Evolutionary conservation across 2,888 invertebrate species (phyloP), one percentile per base, ranked within the genome.

Genomic region (Timema podura): DNA sequence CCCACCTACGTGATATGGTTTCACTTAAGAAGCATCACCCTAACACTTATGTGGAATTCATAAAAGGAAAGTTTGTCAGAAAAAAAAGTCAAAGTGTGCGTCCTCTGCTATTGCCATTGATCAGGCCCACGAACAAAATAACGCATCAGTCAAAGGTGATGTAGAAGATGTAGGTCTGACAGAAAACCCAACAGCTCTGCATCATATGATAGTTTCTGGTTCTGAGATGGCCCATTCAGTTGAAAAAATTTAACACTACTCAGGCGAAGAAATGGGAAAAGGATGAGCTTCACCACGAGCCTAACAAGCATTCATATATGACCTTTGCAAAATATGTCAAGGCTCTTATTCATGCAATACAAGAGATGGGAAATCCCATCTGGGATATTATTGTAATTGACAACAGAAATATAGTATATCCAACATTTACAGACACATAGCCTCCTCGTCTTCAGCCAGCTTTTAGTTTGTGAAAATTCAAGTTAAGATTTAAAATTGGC

Each of bases 61-160:
- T 64, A 2, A 45, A 6, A 64, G 65, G 65, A 5, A 5, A 64
- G 13, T 64, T 64, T 0, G 65, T 64, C 30, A 11, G 47, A 44
- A 10, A n/a, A 65, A 47, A 65, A 65, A 47, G 65, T 6, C 46
- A 3, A 45, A 47, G 30, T 5, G 57, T 47, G 48, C 6, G 13
- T 65, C 47, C 13, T 47, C 65, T 11, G 65, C 48, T 15, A 48
- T 65, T 16, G 46, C 16, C 16, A 65, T 47, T 65, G 65, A 65
- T 65, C n/a, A 65, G 16, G 48, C 65, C 1, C 47, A 65, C 15
- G 3, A 65, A 48, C 65, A 65, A 65, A 65, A n/a, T 30, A 65
- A 10, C 45, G 45, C 65, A 45, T n/a, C 45, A 65, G 65, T 65
- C 47, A 48, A 65, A 46, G 65, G 45, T 46, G 48, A 65, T 46